Evolutionary conservation across 2,113 vertebrate species (phyloP).

Genomic region (Peromyscus californicus): DNA sequence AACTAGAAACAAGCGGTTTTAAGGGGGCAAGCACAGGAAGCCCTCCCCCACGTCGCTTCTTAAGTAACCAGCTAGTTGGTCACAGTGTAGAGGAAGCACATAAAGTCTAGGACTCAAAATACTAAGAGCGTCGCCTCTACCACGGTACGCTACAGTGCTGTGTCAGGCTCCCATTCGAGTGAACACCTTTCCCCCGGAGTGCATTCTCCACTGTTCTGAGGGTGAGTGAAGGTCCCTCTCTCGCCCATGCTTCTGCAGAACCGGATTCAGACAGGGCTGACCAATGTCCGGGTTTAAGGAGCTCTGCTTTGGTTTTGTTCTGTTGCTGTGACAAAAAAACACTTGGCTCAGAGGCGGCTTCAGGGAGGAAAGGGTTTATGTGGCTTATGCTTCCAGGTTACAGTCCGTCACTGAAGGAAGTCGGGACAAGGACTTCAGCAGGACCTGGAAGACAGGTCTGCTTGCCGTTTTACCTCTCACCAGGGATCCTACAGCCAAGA

Average conservation of each 20-base stretch:
- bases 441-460: not conserved
- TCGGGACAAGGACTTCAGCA: not conserved
- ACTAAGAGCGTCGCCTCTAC: too few species aligned
- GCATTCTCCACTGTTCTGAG: not conserved
- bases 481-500: not conserved
- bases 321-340: not conserved
- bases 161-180: fast-evolving
- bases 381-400: not conserved
- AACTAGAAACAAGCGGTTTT: not conserved
- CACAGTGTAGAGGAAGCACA: not conserved
- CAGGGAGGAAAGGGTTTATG: not conserved
- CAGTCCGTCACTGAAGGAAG: not conserved
- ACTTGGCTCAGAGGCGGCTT: too few species aligned
- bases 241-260: not conserved
- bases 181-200: not conserved
- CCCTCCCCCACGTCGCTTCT: fast-evolving
- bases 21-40: not conserved
- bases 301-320: not conserved
- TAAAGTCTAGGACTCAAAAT: not conserved
- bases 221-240: not conserved
- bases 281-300: not conserved
- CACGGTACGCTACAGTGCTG: too few species aligned
- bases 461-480: not conserved
- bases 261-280: not conserved
- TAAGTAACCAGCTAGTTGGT: not conserved